Conservation (phyloP, 35 echinoderm and acorn worm genomes). For the Eucidaris tribuloides region DNA sequence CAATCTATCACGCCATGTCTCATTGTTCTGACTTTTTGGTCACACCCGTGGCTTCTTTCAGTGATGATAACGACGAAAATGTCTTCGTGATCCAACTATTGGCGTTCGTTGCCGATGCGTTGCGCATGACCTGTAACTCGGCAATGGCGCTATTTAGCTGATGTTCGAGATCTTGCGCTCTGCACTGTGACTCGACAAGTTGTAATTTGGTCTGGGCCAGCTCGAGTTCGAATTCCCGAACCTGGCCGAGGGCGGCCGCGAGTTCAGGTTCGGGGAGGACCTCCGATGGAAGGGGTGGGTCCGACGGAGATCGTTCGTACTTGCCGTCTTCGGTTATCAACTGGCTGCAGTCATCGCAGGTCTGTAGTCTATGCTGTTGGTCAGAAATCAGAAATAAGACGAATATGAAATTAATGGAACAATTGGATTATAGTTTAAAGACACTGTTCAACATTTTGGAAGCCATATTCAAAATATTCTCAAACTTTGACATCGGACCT, state of each 20-base stretch:
- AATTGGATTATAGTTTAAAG: no score
- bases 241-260: conserved; percentile 32
- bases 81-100: conserved; percentile 89
- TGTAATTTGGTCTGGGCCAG: conserved; percentile 92
- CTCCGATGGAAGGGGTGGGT: neutral
- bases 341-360: conserved; percentile 63
- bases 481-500: no score
- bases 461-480: no score
- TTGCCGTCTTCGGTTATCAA: conserved; percentile 71
- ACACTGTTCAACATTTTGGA: no score
- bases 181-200: conserved; percentile 90
- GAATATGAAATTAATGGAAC: no score
- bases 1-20: no score
- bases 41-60: conserved; percentile 69
- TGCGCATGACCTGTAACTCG: conserved; percentile 48
- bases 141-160: conserved; percentile 56
- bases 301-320: conserved; percentile 45
- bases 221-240: conserved; percentile 84
- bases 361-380: conserved; percentile 48
- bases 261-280: conserved; percentile 25
- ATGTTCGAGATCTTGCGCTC: conserved; percentile 90
- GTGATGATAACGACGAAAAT: conserved; percentile 53
- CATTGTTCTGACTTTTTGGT: conserved; percentile 48
- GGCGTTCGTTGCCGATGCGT: neutral
- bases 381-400: no score